These are phyloP conservation scores for Abscondita cerata DNA, from an alignment of 2,888 invertebrate genomes.

Conservation along the genomic window DNA sequence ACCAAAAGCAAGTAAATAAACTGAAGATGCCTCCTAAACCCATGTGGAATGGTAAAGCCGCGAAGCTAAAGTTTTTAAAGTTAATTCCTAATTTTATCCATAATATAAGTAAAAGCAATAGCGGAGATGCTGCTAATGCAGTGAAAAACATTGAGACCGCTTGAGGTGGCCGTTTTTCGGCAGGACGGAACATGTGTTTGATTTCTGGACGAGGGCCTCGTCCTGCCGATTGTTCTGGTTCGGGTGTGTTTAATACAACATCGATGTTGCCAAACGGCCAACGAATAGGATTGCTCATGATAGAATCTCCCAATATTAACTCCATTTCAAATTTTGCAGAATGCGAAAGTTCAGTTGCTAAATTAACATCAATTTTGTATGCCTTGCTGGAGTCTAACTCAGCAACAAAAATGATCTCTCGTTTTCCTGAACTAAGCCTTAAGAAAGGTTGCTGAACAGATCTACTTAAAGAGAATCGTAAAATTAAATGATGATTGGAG, in stretches of 20 bases:
- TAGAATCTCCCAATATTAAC: conserved; percentile 89
- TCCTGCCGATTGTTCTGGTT: conserved; percentile 41
- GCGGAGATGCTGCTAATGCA: conserved; percentile 78
- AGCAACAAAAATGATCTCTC: conserved; percentile 93
- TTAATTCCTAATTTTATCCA: conserved; percentile 91
- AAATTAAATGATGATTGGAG: conserved; percentile 80
- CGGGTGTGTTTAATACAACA: conserved; percentile 67
- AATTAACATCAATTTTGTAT: conserved; percentile 88
- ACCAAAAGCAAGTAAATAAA: conserved; percentile 92
- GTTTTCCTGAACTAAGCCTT: conserved; percentile 71
- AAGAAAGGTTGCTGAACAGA: conserved; percentile 89
- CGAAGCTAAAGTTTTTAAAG: conserved; percentile 80
- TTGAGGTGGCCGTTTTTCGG: conserved; percentile 90
- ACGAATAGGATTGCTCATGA: conserved; percentile 86
- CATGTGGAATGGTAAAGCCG: conserved; percentile 88
- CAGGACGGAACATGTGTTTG: conserved; percentile 85
- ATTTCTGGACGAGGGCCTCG: conserved; percentile 67
- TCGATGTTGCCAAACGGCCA: conserved; percentile 85
- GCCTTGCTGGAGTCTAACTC: conserved; percentile 78
- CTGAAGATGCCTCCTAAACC: conserved; percentile 88
- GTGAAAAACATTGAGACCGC: conserved; percentile 92
- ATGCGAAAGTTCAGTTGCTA: conserved; percentile 78
- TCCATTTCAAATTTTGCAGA: conserved; percentile 84
- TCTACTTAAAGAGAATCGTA: conserved; percentile 80
- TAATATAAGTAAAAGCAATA: conserved; percentile 80